phyloP scores from a whole-genome alignment of 2,888 invertebrate genomes.

The Lithophane semibrunnea region DNA sequence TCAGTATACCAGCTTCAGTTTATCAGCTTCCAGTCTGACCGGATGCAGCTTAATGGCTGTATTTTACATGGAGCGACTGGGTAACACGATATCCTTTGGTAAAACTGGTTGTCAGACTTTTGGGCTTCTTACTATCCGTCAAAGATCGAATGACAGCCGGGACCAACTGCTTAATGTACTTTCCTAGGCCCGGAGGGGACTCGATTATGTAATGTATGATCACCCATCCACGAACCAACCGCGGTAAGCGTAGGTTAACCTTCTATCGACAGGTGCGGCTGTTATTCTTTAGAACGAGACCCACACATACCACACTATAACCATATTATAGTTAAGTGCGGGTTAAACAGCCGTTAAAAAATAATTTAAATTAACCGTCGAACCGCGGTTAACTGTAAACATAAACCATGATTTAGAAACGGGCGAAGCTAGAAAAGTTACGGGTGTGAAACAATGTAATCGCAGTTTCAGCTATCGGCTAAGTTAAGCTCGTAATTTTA shows the following conservation, averaged over 20 bases:
- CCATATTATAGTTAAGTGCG: neutral
- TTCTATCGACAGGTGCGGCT: neutral
- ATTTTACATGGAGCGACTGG: neutral
- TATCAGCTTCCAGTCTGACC: neutral
- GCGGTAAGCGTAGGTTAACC: neutral
- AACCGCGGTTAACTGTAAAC: slow-evolving; percentile 47
- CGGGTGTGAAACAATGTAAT: slow-evolving; percentile 58
- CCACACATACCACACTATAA: neutral
- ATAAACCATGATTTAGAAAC: slow-evolving; percentile 57
- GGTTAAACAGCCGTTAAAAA: slow-evolving; percentile 48
- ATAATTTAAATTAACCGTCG: slow-evolving; percentile 34
- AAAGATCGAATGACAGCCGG: neutral
- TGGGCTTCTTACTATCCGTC: neutral
- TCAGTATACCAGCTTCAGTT: neutral
- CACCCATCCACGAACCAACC: neutral
- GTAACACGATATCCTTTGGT: neutral
- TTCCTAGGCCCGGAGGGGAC: neutral
- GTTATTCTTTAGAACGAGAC: neutral
- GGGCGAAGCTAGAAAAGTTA: slow-evolving; percentile 35
- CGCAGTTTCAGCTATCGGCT: slow-evolving; percentile 32
- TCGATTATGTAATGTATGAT: neutral
- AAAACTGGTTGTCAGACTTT: neutral
- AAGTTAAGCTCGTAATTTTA: slow-evolving; percentile 32
- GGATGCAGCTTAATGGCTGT: neutral
- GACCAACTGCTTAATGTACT: neutral